Conservation (phyloP, 37 sponge, comb jelly and placozoan species). For the Cliona cf. orientalis region DNA sequence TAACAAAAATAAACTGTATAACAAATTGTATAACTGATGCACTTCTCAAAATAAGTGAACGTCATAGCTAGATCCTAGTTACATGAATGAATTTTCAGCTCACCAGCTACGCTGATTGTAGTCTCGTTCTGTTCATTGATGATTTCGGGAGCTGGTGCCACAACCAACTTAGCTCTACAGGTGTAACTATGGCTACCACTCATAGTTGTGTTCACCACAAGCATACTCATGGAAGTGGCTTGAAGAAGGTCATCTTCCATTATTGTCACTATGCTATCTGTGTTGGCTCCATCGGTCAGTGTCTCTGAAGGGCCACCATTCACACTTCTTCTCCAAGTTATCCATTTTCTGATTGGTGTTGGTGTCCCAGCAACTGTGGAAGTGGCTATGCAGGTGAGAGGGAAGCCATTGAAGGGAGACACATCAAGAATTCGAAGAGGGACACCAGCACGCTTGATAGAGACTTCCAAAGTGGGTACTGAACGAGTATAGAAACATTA, state of each 20-base stretch:
- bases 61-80: no score
- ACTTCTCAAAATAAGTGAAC: no score
- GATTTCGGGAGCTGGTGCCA: conserved; percentile 4
- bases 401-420: conserved; percentile 18
- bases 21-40: not conserved
- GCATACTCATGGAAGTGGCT: not conserved
- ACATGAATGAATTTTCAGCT: not conserved
- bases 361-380: not conserved
- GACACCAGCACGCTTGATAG: not conserved
- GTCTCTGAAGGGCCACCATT: not conserved
- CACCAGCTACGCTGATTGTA: conserved; percentile 3
- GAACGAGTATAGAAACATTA: not conserved
- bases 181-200: conserved; percentile 4
- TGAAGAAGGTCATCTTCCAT: not conserved
- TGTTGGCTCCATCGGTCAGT: not conserved
- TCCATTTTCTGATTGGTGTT: not conserved
- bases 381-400: conserved; percentile 13
- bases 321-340: not conserved
- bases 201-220: not conserved
- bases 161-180: not conserved
- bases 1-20: not conserved
- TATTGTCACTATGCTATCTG: no score
- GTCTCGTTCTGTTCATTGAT: not conserved
- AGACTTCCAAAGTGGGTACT: not conserved
- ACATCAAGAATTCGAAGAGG: conserved; percentile 3